Base-by-base conservation (phyloP, 2,113 vertebrate genomes). In the Eretmochelys imbricata region DNA sequence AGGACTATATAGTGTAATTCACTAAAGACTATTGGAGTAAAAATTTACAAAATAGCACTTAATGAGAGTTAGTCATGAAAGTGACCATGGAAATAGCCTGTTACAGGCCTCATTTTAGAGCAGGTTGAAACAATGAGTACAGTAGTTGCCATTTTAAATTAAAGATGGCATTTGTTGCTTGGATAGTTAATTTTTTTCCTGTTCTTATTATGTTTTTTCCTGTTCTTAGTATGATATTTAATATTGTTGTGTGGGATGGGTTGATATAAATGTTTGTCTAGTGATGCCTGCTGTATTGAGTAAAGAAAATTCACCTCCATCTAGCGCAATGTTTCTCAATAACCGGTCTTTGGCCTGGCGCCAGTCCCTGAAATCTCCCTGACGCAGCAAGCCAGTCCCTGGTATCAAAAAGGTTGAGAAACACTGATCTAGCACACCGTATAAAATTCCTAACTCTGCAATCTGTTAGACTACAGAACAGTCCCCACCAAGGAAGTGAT, bases 1-100 rank as follows among this genome's bases (percentile, higher is more conserved):
- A 29, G 13, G 81, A 10, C 83, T 10, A 11, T 0, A 1, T 5
- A 69, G 5, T 10, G 4, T 25, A 48, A 59, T 2, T 1, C 54
- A 0, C 17, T 2, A 5, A 50, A 49, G n/a, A 10, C 38, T 42
- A 76, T 13, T 38, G n/a, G 9, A 6, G 72, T 76, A 76, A 76
- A 46, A 42, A 25, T 25, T 46, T 24, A 76, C 72, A 13, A 76
- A 76, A 19, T 25, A 38, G 24, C 38, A 42, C 19, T 24, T 69
- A 20, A 69, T 25, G n/a, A 46, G 19, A 46, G 24, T 12, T 12
- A 46, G 72, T 76, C 24, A 25, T 25, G 38, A 46, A 76, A 76
- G 22, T 10, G 3, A 76, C 72, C 19, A 25, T 7, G 9, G 62
- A 42, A 76, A 76, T 76, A 76, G 72, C 9, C 19, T 25, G 22